Evolutionary conservation across 2,888 invertebrate genomes (phyloP).

Genomic region (Choreutis nemorana): DNA sequence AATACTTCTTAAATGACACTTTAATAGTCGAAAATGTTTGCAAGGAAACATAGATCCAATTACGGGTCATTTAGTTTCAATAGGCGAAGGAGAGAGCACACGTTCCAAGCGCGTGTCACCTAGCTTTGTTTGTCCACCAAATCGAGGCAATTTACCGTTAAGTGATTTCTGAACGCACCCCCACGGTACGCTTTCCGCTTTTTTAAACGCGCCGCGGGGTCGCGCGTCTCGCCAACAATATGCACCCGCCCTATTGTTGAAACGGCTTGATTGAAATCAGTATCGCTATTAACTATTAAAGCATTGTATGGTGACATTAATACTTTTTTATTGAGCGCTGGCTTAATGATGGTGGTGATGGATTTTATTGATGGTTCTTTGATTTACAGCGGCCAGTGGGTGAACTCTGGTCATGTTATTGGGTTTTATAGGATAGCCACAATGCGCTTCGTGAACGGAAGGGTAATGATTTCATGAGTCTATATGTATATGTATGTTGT

Average conservation of each 20-base stretch:
- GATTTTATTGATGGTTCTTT: slow-evolving; percentile 10
- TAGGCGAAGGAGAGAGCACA: slow-evolving; percentile 29
- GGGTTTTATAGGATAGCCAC: no score
- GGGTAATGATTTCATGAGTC: slow-evolving; percentile 5
- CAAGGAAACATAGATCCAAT: slow-evolving; percentile 50
- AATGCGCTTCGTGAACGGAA: no score
- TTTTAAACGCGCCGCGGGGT: slow-evolving; percentile 42
- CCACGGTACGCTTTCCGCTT: slow-evolving; percentile 30
- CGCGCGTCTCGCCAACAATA: slow-evolving; percentile 36
- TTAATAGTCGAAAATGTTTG: slow-evolving; percentile 13
- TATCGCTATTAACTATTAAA: slow-evolving; percentile 29
- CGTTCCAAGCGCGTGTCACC: slow-evolving; percentile 36
- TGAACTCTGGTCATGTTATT: no score
- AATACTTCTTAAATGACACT: not conserved
- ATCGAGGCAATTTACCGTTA: slow-evolving; percentile 52
- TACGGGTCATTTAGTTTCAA: slow-evolving; percentile 55
- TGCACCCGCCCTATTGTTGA: slow-evolving; percentile 30
- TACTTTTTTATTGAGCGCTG: slow-evolving; percentile 11
- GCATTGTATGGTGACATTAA: slow-evolving; percentile 19
- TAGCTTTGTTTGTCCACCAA: slow-evolving; percentile 49
- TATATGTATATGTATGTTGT: slow-evolving; percentile 9
- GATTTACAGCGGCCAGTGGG: slow-evolving; percentile 8
- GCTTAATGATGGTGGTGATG: slow-evolving; percentile 11
- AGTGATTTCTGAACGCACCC: slow-evolving; percentile 38
- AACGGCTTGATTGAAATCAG: slow-evolving; percentile 39